Evolutionary conservation across 2,888 invertebrate genomes (phyloP), one percentile per base, ranked within the genome.

Genomic region (Clunio marinus): DNA sequence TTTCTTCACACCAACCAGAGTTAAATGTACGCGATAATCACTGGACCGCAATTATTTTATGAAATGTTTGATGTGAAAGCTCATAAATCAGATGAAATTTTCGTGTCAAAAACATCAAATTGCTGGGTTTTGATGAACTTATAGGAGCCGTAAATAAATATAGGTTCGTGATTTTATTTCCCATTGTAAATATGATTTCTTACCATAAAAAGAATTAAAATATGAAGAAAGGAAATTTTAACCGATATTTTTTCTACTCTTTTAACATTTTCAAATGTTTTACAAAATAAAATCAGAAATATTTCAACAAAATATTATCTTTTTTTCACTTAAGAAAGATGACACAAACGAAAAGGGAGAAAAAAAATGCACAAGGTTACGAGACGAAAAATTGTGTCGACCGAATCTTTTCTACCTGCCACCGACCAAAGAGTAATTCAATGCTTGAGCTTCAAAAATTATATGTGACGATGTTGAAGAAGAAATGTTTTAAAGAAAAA

Each of bases 351-450:
- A 57, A 22, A 57, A 10, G 45, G 3, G 10, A 51, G 51, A 51
- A 51, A 51, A 51, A 20, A 20, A 22, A 17, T 57, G 20, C 27
- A 27, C 57, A 57, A 57, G 57, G 57, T 57, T 57, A 15, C 57
- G 57, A 57, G 57, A 57, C 27, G 51, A 7, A 15, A 51, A 51
- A 51, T 51, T 51, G 51, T 51, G 51, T 51, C 51, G n/a, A n/a
- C n/a, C n/a, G 51, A 51, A 51, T 51, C 17, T 51, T 51, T 57
- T 57, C 57, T 57, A 57, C 57, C 57, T 57, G 57, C 57, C 24
- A 27, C 22, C 57, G 10, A 20, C 4, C 57, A 7, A 20, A 51
- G 17, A n/a, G 51, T 51, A 22, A 57, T 57, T 57, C n/a, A 24
- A 57, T 57, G 57, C 57, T 57, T 22, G 25, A 57, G 57, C 24